These are phyloP conservation scores for Calameuta idolon DNA, from an alignment of 2,888 invertebrate genomes.

Conservation along the genomic window DNA sequence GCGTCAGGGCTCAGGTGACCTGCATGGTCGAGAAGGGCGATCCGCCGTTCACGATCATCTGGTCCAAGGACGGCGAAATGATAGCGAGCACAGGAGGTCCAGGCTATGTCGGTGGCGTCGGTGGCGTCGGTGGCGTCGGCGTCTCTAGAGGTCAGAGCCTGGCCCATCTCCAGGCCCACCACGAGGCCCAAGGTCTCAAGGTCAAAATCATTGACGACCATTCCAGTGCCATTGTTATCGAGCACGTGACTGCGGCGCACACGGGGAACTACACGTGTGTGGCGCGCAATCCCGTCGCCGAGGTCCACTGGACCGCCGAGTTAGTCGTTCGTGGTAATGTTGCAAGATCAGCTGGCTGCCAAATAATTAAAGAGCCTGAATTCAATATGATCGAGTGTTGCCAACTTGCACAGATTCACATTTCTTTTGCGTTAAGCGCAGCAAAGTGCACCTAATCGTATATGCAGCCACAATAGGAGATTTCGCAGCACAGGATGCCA, in stretches of 20 bases:
- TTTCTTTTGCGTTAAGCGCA: not conserved
- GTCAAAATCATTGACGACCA: slow-evolving; percentile 78
- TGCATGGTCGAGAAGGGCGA: slow-evolving; percentile 94
- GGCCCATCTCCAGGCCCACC: slow-evolving; percentile 32
- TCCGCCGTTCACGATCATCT: slow-evolving; percentile 89
- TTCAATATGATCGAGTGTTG: not conserved
- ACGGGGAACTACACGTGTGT: slow-evolving; percentile 94
- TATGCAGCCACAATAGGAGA: not conserved
- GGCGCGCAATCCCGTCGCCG: slow-evolving; percentile 85
- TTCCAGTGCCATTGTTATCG: slow-evolving; percentile 86
- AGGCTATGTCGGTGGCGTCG: slow-evolving; percentile 37
- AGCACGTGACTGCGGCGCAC: slow-evolving; percentile 85
- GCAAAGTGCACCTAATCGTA: not conserved
- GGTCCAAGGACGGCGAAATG: slow-evolving; percentile 89
- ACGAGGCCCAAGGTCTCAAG: slow-evolving; percentile 53
- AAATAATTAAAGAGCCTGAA: not conserved
- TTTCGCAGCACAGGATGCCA: not conserved
- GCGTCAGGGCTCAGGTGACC: slow-evolving; percentile 89
- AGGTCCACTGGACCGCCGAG: slow-evolving; percentile 66
- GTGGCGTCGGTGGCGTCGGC: slow-evolving; percentile 25
- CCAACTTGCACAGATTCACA: not conserved
- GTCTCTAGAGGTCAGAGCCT: slow-evolving; percentile 29
- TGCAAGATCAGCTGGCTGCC: slow-evolving; percentile 16
- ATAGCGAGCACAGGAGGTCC: slow-evolving; percentile 73
- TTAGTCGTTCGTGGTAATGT: slow-evolving; percentile 68